Base-by-base conservation (phyloP, 2,797 vertebrate species). In the Chaunax sp. region DNA sequence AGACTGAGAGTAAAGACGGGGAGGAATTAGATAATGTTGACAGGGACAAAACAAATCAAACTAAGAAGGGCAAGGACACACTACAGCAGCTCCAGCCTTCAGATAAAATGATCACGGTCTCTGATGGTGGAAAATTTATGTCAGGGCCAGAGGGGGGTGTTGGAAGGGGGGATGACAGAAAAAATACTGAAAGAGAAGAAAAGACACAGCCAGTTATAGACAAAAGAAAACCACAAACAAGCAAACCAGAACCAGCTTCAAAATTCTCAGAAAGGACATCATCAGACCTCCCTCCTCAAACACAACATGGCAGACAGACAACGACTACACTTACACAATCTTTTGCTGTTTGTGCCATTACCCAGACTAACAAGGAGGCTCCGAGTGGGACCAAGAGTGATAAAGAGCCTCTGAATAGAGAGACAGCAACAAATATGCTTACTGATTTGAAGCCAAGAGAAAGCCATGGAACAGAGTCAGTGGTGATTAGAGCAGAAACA, bases 361-460 rank as follows among this genome's bases (percentile, higher is more conserved):
- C 23, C 13, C 58, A 37, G 18, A 46, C 64, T 74, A 82, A 89
- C 69, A 65, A 87, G 71, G 64, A 84, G 67, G 65, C 63, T 12
- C 25, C 13, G 45, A 72, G 60, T 45, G 33, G 22, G 43, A 20
- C 53, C 3, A 18, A 65, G 61, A 43, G 58, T n/a, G 66, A 82
- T 18, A 80, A 74, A 77, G 56, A 33, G 25, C 51, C 57, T 22
- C 28, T 22, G 5, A 64, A 82, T 40, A 60, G 28, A 64, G 40
- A 57, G 18, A 26, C 14, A 0, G 19, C 62, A 46, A 26, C 37
- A 71, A 75, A 60, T 55, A 35, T 41, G 53, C 45, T 81, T 50
- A 44, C 67, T 30, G 59, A 83, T 35, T 35, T 52, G 26, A 69
- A 73, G 53, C 40, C 78, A 13, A 1, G 57, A 70, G 67, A 83